Evolutionary conservation across 2,888 invertebrate genomes (phyloP), one percentile per base, ranked within the genome.

Genomic region (Chirona hameri): DNA sequence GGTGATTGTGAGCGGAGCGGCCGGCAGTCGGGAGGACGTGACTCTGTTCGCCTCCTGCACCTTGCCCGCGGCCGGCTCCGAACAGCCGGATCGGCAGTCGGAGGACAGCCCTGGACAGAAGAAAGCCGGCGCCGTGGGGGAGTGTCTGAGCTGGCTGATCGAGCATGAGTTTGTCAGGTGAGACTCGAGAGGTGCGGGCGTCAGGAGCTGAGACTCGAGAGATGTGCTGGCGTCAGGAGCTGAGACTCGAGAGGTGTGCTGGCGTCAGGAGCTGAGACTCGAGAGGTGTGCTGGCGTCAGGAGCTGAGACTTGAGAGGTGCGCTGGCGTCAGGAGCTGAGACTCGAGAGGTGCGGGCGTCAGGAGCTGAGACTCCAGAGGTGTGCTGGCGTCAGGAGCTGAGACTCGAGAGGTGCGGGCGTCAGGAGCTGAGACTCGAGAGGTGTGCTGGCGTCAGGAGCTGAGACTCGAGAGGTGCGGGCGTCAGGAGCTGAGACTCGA

Each of bases 81-180:
- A 52, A 15, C 12, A 46, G 10, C 1, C 18, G 10, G 24, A 18
- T 15, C 3, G 24, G 7, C 72, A 39, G 21, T 60, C 60, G 2
- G 7, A 24, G 60, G 18, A 18, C 65, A n/a, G 7, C 27, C n/a
- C 65, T 9, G 31, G 0, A 14, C 72, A 15, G 21, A 29, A 10
- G 18, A 7, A 18, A 7, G 60, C 5, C 69, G n/a, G 69, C 1
- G 10, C 46, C 9, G 76, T 76, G 10, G 76, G 39, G 46, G 76
- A 76, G 21, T 76, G 76, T 24, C 76, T 76, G 24, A 12, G 24
- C 76, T 76, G 76, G 76, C 76, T 76, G 76, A 4, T 46, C 24
- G 39, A 76, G 46, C 76, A 76, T 46, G 76, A 76, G 76, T 76
- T 76, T 46, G 76, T 76, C 39, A 39, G 76, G 76, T 76, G 46